These are phyloP conservation scores for Amaurobius ferox DNA, from an alignment of 2,888 invertebrate genomes.

Conservation along the genomic window DNA sequence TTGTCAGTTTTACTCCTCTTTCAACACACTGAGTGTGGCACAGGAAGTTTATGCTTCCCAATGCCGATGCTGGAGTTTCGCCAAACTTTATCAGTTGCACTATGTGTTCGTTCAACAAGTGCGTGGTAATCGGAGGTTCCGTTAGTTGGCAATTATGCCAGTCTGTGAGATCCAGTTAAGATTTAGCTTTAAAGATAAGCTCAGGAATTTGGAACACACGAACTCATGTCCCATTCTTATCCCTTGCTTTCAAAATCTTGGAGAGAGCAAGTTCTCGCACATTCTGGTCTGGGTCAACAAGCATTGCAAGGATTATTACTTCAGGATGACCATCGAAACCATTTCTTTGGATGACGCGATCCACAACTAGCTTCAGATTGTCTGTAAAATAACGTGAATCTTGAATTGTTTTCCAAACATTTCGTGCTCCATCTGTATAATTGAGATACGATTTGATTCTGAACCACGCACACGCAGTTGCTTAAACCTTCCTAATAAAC, in stretches of 20 bases:
- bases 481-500: neutral
- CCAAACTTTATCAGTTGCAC: neutral
- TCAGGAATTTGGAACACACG: conserved; percentile 17
- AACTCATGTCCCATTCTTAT: neutral
- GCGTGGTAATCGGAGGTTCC: no score
- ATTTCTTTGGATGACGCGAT: no score
- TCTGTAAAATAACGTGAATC: conserved; percentile 8
- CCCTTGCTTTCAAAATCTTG: conserved; percentile 17
- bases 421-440: no score
- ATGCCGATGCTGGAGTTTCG: neutral
- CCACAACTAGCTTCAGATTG: no score
- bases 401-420: conserved; percentile 9
- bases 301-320: no score
- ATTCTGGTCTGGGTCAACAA: no score
- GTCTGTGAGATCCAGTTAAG: conserved; percentile 7
- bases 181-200: conserved; percentile 17
- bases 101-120: neutral
- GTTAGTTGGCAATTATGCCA: neutral
- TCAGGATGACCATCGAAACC: neutral
- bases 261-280: no score
- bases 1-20: no score
- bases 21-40: neutral
- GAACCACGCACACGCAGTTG: neutral
- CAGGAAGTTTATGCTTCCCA: neutral
- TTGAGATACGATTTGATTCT: no score